Evolutionary conservation across 1,140 invertebrate species (phyloP).

Genomic region (Drosophila arawakana): DNA sequence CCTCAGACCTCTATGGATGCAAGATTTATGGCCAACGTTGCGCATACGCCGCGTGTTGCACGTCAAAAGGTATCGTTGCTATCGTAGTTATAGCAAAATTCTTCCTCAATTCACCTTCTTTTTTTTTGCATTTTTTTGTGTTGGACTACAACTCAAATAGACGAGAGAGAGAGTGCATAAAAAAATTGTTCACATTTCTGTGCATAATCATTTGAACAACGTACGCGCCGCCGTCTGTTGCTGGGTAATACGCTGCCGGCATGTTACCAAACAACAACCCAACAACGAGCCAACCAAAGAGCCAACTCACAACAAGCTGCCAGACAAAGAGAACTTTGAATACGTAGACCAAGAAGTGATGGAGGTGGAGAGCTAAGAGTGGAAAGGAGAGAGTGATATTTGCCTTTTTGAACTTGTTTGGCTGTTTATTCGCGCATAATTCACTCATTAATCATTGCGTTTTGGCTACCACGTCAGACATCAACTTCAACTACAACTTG

Average conservation of each 20-base stretch:
- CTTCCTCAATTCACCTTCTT: not conserved
- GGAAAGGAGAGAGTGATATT: slow-evolving; percentile 22
- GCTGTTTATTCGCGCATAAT: slow-evolving; percentile 82
- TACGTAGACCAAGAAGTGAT: not conserved
- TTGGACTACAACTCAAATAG: slow-evolving; percentile 25
- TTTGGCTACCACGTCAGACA: slow-evolving; percentile 76
- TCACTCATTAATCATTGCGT: slow-evolving; percentile 82
- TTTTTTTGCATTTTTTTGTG: not conserved
- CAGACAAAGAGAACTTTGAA: slow-evolving; percentile 75
- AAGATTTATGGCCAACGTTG: slow-evolving; percentile 71
- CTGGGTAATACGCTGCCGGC: slow-evolving; percentile 71
- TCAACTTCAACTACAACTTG: slow-evolving; percentile 44
- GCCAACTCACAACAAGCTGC: slow-evolving; percentile 26
- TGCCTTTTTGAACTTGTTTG: slow-evolving; percentile 71
- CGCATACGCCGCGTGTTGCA: slow-evolving; percentile 68
- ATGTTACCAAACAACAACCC: slow-evolving; percentile 67
- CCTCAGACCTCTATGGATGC: slow-evolving; percentile 25
- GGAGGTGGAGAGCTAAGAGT: not conserved
- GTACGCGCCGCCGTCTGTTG: slow-evolving; percentile 67
- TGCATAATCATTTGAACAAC: slow-evolving; percentile 77
- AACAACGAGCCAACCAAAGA: slow-evolving; percentile 39
- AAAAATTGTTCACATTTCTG: slow-evolving; percentile 73
- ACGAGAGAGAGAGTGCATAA: slow-evolving; percentile 49
- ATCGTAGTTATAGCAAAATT: slow-evolving; percentile 30
- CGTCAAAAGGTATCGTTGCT: slow-evolving; percentile 56